Evolutionary conservation across 1,140 invertebrate genomes (phyloP), one percentile per base, ranked within the genome.

Genomic region (Aphelinus atriplicis): DNA sequence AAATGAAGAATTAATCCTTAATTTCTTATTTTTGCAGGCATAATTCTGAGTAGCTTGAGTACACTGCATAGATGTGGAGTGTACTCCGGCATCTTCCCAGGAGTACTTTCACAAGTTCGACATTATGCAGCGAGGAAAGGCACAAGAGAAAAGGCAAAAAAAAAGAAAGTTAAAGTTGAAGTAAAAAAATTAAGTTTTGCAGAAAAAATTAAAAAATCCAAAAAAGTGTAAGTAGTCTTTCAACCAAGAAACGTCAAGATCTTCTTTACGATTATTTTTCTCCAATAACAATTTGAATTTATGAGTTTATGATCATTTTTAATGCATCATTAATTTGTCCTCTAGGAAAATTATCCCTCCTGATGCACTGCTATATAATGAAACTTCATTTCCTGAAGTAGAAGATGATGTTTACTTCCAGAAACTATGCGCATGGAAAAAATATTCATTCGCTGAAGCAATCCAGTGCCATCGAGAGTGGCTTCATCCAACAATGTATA

Each of bases 401-500:
- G 84, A 84, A 48, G 94, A 95, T 82, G 88, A 95, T 88, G 93
- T 95, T 3, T 95, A 89, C 80, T 81, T 90, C 6, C 80, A 87
- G 9, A 89, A 87, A 67, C 91, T 90, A 82, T 92, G 92, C 77
- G 87, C 89, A 73, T 90, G 88, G 89, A 89, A 89, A 77, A 83
- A 91, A 0, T 94, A 93, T 86, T 84, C 90, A 2, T 90, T 95
- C 10, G 85, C 86, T 51, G 93, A 95, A 81, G 94, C 94, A n/a
- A 86, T 96, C 5, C 82, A 91, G 71, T 90, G 88, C 78, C 92
- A 95, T 81, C 89, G 92, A 64, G 93, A 96, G 86, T 92, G 90
- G 1, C 92, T 95, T 84, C 92, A 95, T 83, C 93, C 94, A 0
- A 91, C 92, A 53, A 91, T 95, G 85, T 93, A 91, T 73, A 93